Evolutionary conservation across 2,797 vertebrate species (phyloP).

Genomic region (Cetoscarus ocellatus): DNA sequence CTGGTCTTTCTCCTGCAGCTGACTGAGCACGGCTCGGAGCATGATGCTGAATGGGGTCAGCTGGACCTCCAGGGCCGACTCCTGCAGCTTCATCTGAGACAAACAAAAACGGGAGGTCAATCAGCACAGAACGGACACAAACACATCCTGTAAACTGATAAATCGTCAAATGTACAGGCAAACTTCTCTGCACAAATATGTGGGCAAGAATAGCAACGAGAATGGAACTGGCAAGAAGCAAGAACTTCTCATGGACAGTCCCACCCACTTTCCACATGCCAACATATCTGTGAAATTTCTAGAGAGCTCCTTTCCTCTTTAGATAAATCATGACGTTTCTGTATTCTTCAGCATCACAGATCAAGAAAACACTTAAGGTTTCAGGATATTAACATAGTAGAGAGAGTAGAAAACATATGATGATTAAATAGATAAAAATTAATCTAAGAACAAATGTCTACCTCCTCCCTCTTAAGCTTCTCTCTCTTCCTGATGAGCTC

Average conservation of each 20-base stretch:
- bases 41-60: conserved; percentile 94
- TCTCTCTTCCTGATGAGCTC: conserved; percentile 98
- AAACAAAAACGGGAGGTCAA: conserved; percentile 5
- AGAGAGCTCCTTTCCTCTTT: too few relatives aligned
- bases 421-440: neutral
- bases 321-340: too few relatives aligned
- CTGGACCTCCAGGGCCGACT: conserved; percentile 92
- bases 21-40: conserved; percentile 90
- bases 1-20: conserved; percentile 96
- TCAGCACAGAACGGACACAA: neutral
- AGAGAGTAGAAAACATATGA: neutral
- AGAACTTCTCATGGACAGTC: too few relatives aligned
- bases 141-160: too few relatives aligned
- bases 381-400: too few relatives aligned
- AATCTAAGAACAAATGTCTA: conserved; percentile 48
- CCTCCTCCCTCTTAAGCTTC: conserved; percentile 98
- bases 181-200: too few relatives aligned
- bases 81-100: conserved; percentile 94
- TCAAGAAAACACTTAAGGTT: too few relatives aligned
- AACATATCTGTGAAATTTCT: too few relatives aligned
- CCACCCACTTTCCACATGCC: too few relatives aligned
- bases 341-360: too few relatives aligned
- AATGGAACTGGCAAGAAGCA: too few relatives aligned
- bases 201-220: too few relatives aligned
- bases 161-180: neutral